Conservation (phyloP, 2,888 invertebrate genomes). For the Phaedon cochleariae region DNA sequence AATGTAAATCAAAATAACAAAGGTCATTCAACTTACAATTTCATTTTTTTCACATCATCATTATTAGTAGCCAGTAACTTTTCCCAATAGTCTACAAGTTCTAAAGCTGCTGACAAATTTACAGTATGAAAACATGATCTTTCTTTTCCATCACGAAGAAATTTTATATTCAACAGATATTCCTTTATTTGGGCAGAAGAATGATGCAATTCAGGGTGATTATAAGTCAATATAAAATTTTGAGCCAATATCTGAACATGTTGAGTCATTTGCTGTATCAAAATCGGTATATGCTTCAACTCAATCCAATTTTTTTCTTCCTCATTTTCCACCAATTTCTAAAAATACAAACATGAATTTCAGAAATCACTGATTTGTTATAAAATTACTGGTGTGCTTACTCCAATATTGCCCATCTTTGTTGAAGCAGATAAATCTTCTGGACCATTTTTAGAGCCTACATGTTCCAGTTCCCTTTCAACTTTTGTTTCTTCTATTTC, state of each 20-base stretch:
- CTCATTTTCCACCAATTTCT: too few species aligned
- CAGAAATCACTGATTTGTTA: too few species aligned
- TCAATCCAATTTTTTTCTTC: too few species aligned
- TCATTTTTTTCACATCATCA: conserved; percentile 66
- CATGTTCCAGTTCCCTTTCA: too few species aligned
- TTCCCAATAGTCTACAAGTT: conserved; percentile 72
- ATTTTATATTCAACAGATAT: conserved; percentile 63
- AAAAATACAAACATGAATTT: too few species aligned
- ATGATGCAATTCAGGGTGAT: conserved; percentile 72
- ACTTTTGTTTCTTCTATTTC: too few species aligned
- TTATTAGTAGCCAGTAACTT: conserved; percentile 64
- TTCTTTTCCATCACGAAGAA: conserved; percentile 60
- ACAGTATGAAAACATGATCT: conserved; percentile 68
- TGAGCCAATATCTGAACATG: conserved; percentile 86
- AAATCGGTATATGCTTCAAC: background rate
- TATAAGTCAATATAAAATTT: conserved; percentile 74
- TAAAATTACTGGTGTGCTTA: too few species aligned
- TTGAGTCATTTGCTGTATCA: conserved; percentile 78
- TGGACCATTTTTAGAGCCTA: too few species aligned
- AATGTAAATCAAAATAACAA: conserved; percentile 22
- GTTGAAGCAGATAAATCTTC: too few species aligned
- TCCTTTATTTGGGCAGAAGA: conserved; percentile 64
- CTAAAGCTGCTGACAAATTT: conserved; percentile 71
- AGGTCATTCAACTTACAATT: conserved; percentile 62
- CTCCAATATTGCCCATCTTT: too few species aligned